Conservation (phyloP, 2,113 vertebrate species). For the Pseudorectes ferrugineus region DNA sequence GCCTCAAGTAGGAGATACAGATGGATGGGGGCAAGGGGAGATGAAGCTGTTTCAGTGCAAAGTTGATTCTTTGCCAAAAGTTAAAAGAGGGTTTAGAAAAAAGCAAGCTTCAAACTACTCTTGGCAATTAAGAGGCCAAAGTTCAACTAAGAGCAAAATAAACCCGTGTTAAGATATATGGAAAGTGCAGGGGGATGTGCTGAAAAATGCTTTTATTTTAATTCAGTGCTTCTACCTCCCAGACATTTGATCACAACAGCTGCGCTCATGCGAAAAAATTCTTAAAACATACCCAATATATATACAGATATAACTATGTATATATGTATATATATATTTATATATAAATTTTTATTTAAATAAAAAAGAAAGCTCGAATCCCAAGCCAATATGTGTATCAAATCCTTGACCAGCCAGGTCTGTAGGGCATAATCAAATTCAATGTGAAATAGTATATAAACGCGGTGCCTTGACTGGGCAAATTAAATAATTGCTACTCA, state of each 20-base stretch:
- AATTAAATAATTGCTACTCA: constrained; percentile 84
- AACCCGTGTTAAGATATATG: not conserved
- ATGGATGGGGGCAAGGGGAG: not conserved
- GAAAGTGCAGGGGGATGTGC: constrained; percentile 11
- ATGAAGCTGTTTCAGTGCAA: not conserved
- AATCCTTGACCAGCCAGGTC: constrained; percentile 86
- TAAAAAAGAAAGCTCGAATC: constrained; percentile 86
- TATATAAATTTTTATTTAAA: constrained; percentile 83
- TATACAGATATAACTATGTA: constrained; percentile 82
- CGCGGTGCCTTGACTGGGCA: constrained; percentile 82
- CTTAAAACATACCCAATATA: constrained; percentile 82
- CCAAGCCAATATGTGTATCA: constrained; percentile 85
- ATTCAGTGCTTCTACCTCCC: constrained; percentile 77
- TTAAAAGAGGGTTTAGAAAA: not conserved
- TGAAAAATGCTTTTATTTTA: constrained; percentile 63
- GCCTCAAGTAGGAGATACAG: not conserved
- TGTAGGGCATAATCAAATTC: constrained; percentile 86
- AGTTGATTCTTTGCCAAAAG: not conserved
- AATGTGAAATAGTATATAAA: constrained; percentile 89
- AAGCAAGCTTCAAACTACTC: not conserved
- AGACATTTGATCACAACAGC: constrained; percentile 75
- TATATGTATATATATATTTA: constrained; percentile 81
- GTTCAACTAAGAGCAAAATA: not conserved
- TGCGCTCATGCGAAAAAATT: constrained; percentile 82
- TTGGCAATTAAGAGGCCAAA: not conserved